These are phyloP conservation scores for Drosophila putrida DNA, from an alignment of 2,888 invertebrate genomes.

Conservation along the genomic window DNA sequence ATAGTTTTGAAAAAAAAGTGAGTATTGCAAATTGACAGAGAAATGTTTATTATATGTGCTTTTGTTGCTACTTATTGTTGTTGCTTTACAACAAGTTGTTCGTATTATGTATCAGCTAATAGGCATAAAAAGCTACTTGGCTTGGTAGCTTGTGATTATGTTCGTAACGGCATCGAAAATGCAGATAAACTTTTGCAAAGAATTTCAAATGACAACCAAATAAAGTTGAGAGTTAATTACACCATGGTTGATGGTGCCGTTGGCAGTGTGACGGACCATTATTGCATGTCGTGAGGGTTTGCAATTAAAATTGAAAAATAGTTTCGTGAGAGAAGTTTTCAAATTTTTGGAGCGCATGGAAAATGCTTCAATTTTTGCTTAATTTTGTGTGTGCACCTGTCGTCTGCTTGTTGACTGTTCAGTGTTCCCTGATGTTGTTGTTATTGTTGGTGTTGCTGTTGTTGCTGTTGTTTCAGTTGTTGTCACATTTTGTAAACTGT, in stretches of 20 bases:
- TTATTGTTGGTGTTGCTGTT: constrained; percentile 2
- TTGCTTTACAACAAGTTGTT: neutral
- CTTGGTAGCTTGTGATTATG: constrained; percentile 23
- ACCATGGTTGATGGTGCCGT: constrained; percentile 7
- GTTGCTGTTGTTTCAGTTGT: constrained; percentile 20
- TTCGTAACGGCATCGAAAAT: neutral
- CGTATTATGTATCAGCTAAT: neutral
- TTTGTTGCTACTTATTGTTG: neutral
- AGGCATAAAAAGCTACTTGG: constrained; percentile 28
- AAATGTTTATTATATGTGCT: no score
- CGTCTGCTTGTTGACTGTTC: constrained; percentile 5
- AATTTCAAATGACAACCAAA: constrained; percentile 53
- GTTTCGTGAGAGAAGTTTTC: constrained; percentile 57
- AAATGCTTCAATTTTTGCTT: constrained; percentile 33
- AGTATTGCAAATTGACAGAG: no score
- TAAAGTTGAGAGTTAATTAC: constrained; percentile 67
- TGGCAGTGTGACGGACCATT: constrained; percentile 32
- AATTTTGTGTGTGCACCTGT: constrained; percentile 27
- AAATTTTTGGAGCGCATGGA: constrained; percentile 43
- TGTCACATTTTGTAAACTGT: constrained; percentile 72
- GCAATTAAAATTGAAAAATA: constrained; percentile 73
- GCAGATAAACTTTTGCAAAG: constrained; percentile 45
- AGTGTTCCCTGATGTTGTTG: neutral
- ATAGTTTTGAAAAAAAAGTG: no score
- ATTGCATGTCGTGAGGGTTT: constrained; percentile 50